These are phyloP conservation scores for Matsumyia berberina DNA, from an alignment of 2,888 invertebrate genomes.

Conservation along the genomic window DNA sequence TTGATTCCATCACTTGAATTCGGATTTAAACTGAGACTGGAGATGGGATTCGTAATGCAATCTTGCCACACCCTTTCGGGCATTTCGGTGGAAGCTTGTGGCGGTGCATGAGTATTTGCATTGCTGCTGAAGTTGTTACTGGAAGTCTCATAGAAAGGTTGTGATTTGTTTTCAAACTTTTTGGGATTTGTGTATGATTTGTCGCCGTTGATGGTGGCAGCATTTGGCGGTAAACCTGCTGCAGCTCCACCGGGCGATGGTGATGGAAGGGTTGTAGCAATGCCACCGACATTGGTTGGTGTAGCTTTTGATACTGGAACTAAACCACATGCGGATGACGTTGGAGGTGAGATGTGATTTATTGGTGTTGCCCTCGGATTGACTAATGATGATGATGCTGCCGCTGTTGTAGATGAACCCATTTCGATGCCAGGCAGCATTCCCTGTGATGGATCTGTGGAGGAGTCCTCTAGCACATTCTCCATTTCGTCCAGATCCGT, in stretches of 20 bases:
- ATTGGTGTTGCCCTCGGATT: conserved; percentile 76
- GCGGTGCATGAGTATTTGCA: conserved; percentile 84
- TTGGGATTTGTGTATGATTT: conserved; percentile 50
- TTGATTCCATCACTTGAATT: conserved; percentile 70
- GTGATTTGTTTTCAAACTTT: conserved; percentile 77
- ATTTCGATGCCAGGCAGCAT: conserved; percentile 78
- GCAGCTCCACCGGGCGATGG: conserved; percentile 37
- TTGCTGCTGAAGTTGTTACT: conserved; percentile 83
- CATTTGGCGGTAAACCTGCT: conserved; percentile 1
- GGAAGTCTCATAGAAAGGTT: conserved; percentile 83
- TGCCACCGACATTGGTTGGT: conserved; percentile 73
- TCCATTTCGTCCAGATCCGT: conserved; percentile 92
- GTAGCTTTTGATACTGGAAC: conserved; percentile 73
- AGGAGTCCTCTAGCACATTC: conserved; percentile 82
- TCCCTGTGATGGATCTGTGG: conserved; percentile 79
- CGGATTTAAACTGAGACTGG: conserved; percentile 61
- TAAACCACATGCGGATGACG: conserved; percentile 66
- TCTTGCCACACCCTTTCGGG: conserved; percentile 91
- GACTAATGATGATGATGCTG: conserved; percentile 69
- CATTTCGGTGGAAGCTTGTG: conserved; percentile 86
- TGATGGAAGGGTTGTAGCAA: conserved; percentile 64
- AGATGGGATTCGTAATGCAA: conserved; percentile 85
- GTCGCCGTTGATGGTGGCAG: conserved; percentile 50
- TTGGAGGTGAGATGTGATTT: conserved; percentile 79
- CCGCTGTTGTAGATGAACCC: conserved; percentile 66